Evolutionary conservation across 2,113 vertebrate species (phyloP), one percentile per base, ranked within the genome.

Genomic region (Dasyprocta punctata): DNA sequence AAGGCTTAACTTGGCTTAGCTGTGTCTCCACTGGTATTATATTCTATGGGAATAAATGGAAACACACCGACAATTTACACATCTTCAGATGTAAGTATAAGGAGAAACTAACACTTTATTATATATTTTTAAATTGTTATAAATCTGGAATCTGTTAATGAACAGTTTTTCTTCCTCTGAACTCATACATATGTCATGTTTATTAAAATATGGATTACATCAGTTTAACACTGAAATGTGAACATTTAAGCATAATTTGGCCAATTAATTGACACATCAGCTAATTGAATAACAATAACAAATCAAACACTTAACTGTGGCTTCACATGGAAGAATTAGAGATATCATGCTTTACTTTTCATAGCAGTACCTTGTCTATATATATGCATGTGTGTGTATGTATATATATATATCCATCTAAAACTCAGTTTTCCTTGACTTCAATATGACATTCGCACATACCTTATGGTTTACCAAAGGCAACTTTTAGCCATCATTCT

Each of bases 61-160:
- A 54, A 92, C 75, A 93, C 82, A 67, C 85, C 94, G 87, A 97
- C 95, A 87, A 97, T 87, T 96, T 67, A 84, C 75, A 97, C 69
- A 87, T 78, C 47, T 84, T 90, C 61, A 87, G 67, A 95, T 83
- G 71, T 93, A 91, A 77, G 44, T 56, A 84, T 94, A 82, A 90
- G 60, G 52, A 85, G 60, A 93, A 90, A 75, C 14, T 38, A 92
- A 93, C 30, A 52, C 38, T 84, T 95, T 88, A n/a, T 63, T 60
- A n/a, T 86, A 26, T 63, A 81, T 86, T 77, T 96, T 61, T 47
- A 91, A 96, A 47, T 83, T 54, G 11, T 73, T 52, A 38, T 94
- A 95, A 96, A 84, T 77, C 84, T 84, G 58, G 47, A 19, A 44
- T 86, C 65, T 96, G 84, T 73, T 93, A 95, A 86, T 85, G 49